Evolutionary conservation across 2,113 vertebrate species (phyloP).

Genomic region (Syngnathus floridae): DNA sequence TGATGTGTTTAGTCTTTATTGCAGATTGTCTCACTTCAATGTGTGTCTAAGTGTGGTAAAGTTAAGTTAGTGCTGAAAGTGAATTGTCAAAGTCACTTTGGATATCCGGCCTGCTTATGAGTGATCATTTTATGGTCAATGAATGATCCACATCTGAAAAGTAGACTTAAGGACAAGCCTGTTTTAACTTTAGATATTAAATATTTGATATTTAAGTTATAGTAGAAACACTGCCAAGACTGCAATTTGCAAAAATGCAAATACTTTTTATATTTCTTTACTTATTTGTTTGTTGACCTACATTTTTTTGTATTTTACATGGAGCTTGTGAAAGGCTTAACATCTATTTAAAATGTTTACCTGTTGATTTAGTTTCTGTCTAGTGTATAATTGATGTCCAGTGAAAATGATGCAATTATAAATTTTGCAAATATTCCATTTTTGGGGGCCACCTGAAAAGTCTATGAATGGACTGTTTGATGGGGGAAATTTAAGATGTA

Average conservation of each 20-base stretch:
- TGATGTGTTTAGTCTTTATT: slow-evolving; percentile 13
- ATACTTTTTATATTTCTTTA: too few relatives aligned
- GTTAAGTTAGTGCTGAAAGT: background rate
- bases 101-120: background rate
- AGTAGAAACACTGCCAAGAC: background rate
- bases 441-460: too few relatives aligned
- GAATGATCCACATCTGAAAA: background rate
- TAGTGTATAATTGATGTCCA: too few relatives aligned
- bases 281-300: background rate
- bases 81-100: background rate
- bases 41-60: slow-evolving; percentile 2
- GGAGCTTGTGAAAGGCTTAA: too few relatives aligned
- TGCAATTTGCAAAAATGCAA: background rate
- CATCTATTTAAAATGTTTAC: background rate
- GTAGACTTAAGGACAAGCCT: background rate
- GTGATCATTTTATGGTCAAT: background rate
- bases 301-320: too few relatives aligned
- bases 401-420: too few relatives aligned
- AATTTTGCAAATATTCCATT: too few relatives aligned
- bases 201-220: background rate
- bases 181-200: background rate
- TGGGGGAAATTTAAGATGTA: background rate
- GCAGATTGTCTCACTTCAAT: slow-evolving; percentile 10
- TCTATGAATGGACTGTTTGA: background rate
- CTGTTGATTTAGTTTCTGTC: too few relatives aligned